Evolutionary conservation across 1,140 invertebrate species (phyloP), one percentile per base, ranked within the genome.

Genomic region (Bombus sylvicola): DNA sequence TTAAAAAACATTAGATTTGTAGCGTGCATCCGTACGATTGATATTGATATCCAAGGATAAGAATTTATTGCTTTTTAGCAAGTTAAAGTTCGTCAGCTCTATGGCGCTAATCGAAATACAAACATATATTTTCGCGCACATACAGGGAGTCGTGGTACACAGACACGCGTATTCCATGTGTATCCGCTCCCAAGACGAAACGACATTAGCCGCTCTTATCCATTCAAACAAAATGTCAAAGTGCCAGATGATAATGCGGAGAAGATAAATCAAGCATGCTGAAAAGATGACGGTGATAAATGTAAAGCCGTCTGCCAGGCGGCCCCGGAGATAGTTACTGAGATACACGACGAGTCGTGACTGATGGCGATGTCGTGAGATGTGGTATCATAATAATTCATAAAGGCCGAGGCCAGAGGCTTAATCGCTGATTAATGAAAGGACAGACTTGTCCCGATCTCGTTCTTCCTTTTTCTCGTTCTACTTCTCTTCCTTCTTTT

Each of bases 241-340:
- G 93, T 95, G 94, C 92, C 94, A 94, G 92, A 92, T 94, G 93
- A 94, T 94, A 94, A 95, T 95, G 91, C 92, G 87, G 91, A 83
- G 88, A 88, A 94, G 94, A 95, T 95, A 95, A 95, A 95, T 95
- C 94, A 95, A 93, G 93, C 91, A 89, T 93, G 94, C 91, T 94
- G 94, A 95, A 95, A 95, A 94, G 94, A 94, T 95, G 94, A 95
- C 94, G 93, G 93, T 94, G 94, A 95, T 95, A 94, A 95, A 95
- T 95, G 94, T 94, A 94, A 94, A 94, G 93, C 94, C 93, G 93
- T 94, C 92, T 92, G 91, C 89, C 88, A 92, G 91, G 91, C 91
- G 90, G 91, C 91, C 91, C 90, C 91, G 90, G 90, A 93, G 93
- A 94, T 92, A 93, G 89, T 91, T 92, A 90, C 92, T 77, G 90